Evolutionary conservation across 2,113 vertebrate species (phyloP), one percentile per base, ranked within the genome.

Genomic region (Microcebus tavaratra): DNA sequence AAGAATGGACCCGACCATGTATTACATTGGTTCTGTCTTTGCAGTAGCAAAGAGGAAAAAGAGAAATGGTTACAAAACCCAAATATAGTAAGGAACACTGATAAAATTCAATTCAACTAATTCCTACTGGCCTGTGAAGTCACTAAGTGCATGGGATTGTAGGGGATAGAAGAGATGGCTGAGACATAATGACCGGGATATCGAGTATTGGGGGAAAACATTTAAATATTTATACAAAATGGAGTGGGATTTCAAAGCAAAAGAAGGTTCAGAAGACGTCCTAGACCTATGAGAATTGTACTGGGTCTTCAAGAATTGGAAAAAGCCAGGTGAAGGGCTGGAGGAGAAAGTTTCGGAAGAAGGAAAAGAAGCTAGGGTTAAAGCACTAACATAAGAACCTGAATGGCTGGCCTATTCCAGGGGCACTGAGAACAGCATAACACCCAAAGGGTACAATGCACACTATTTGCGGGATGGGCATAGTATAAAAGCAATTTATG

Each of bases 81-180:
- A 68, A 59, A 42, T 36, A 23, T 1, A n/a, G 45, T 8, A 29
- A 20, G 11, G 59, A 12, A 2, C 8, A 8, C 50, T 29, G 50
- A 42, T 27, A 25, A 42, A 53, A 91, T 59, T 2, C 59, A 63
- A 20, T 50, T 23, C 3, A 2, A 57, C 27, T 63, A 27, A 11
- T 10, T 13, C 21, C 36, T 31, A 7, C 11, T 7, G 6, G 9
- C 0, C 14, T 9, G 8, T 0, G 2, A 79, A 36, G n/a, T 50
- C 17, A 5, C 2, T 3, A 6, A 8, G 5, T 3, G 8, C 0
- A 0, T 1, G 45, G 34, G 0, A 0, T 15, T 1, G 0, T 0
- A 21, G 34, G 21, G 23, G 34, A 27, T 1, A 10, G 17, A 11
- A 50, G 14, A 31, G 14, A n/a, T 9, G 17, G 57, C 39, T 3